These are phyloP conservation scores for Leguminivora glycinivorella DNA, from an alignment of 1,140 invertebrate genomes.

Conservation along the genomic window DNA sequence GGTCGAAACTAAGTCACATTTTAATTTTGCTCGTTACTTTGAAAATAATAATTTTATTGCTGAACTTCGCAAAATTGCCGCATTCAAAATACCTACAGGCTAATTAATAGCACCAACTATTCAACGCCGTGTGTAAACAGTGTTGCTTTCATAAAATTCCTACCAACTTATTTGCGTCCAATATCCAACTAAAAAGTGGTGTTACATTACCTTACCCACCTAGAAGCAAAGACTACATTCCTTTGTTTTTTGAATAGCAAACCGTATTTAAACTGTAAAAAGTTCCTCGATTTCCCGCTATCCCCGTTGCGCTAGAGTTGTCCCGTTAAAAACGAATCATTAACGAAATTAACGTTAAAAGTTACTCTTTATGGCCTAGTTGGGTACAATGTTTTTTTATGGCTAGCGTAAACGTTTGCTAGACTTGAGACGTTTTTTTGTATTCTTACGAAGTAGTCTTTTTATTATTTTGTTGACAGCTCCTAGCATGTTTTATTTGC, in stretches of 20 bases:
- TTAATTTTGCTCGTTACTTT: neutral
- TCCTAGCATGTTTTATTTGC: constrained; percentile 20
- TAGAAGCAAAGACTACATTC: neutral
- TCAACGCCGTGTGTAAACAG: constrained; percentile 32
- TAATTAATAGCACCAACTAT: constrained; percentile 37
- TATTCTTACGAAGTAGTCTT: constrained; percentile 4
- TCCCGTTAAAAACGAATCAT: constrained; percentile 34
- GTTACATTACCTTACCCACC: neutral
- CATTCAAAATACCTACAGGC: constrained; percentile 14
- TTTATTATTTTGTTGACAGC: constrained; percentile 26
- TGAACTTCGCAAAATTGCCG: neutral
- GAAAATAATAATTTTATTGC: neutral
- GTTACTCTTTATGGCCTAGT: constrained; percentile 28
- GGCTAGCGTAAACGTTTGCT: constrained; percentile 8
- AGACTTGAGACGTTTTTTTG: constrained; percentile 21
- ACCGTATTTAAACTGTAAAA: neutral
- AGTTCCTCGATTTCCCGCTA: neutral
- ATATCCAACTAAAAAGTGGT: neutral
- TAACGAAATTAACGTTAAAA: constrained; percentile 35
- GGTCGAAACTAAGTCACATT: neutral
- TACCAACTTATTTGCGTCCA: constrained; percentile 9
- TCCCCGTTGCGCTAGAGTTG: constrained; percentile 21
- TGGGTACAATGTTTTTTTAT: constrained; percentile 24
- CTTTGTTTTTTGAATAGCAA: neutral
- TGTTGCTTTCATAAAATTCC: constrained; percentile 37